Evolutionary conservation across 2,888 invertebrate genomes (phyloP), one percentile per base, ranked within the genome.

Genomic region (Hedya salicella): DNA sequence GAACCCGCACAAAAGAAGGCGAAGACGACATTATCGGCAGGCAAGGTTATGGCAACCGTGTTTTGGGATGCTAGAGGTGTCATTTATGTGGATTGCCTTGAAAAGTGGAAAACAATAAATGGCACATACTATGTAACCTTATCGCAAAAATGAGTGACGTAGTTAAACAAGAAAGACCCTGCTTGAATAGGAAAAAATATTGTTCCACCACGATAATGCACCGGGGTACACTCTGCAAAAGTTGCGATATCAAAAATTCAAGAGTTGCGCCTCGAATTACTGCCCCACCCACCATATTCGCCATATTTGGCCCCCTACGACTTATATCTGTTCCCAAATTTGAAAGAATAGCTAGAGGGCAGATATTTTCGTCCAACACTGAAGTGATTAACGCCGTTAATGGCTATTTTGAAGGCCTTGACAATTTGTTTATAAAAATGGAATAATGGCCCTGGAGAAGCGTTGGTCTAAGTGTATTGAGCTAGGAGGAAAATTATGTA

Each of bases 81-180:
- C 14, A 40, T 40, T 3, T 40, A 40, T 14, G 14, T 40, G 13
- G 44, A 44, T 44, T 44, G 14, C 16, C 44, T 44, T 14, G 44
- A 44, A 44, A 52, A 52, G 32, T 36, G 36, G 25, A 25, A 25
- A 53, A 36, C 14, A 39, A 53, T 40, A 14, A 53, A 32, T 13
- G 53, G 53, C 2, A 2, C 25, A 36, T 53, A 53, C 17, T 56
- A 56, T 25, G 42, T n/a, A 21, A 8, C 14, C 44, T 56, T 40
- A 14, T 56, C 13, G 42, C 42, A 42, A n/a, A 19, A 40, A 19
- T 56, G 25, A 44, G 44, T 25, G 42, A 42, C 13, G 56, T 17
- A 17, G 44, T 44, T 8, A 44, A 44, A 44, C 14, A 11, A 1
- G 17, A 44, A 44, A 14, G 0, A 44, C 14, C 44, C 17, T 16